Conservation (phyloP, 2,113 vertebrate species). For the Brachirus orientalis region DNA sequence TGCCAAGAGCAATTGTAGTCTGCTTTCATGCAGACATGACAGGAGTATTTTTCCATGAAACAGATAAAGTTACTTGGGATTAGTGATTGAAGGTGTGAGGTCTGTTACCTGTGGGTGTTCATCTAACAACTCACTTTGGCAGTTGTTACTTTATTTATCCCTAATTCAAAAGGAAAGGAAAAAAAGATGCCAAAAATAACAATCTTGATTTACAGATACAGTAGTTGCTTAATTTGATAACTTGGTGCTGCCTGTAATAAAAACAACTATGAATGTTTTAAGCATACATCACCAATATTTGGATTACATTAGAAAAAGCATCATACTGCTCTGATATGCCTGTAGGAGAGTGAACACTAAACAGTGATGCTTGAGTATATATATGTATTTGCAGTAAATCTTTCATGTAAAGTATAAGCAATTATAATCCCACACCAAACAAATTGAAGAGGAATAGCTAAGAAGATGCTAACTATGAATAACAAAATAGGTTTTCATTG, state of each 20-base stretch:
- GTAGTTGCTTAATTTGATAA: neutral
- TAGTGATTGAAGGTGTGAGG: neutral
- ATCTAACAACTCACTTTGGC: neutral
- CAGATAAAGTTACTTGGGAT: neutral
- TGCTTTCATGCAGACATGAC: slow-evolving; percentile 21
- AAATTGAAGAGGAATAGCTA: neutral
- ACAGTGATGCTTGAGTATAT: neutral
- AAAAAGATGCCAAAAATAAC: neutral
- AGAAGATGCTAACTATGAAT: neutral
- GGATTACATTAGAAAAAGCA: neutral
- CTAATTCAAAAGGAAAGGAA: neutral
- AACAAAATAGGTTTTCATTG: neutral
- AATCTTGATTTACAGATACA: neutral
- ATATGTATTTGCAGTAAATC: neutral
- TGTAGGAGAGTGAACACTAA: neutral
- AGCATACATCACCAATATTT: neutral
- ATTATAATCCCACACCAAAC: neutral
- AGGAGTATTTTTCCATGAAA: slow-evolving; percentile 35
- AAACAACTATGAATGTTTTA: neutral
- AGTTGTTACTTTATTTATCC: neutral
- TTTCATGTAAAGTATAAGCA: neutral
- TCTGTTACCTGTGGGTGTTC: neutral
- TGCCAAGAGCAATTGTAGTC: slow-evolving; percentile 3
- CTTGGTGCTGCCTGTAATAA: neutral
- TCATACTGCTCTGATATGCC: neutral